Percentiles rank a stretch among this genome's conserved stretches.
phyloP scores from a whole-genome alignment of 1,140 invertebrate species.

The Drosophila serrata region DNA sequence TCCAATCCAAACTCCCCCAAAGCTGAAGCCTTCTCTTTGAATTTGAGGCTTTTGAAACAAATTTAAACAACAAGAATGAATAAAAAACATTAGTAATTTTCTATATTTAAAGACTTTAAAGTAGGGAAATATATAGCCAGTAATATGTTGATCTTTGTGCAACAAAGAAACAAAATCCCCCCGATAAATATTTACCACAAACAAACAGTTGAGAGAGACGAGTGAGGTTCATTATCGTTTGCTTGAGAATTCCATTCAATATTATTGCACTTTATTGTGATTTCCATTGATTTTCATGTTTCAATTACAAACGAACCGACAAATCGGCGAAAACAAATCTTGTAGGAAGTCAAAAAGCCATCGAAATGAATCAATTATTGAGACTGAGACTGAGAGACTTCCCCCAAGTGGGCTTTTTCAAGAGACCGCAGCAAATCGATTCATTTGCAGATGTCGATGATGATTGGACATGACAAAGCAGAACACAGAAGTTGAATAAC shows the following conservation, averaged over 20 bases:
- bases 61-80: neutral
- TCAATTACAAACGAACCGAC: conserved; percentile 18
- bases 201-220: neutral
- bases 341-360: conserved; percentile 29
- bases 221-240: conserved; percentile 12
- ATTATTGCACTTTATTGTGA: conserved; percentile 24
- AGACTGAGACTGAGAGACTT: neutral
- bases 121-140: neutral
- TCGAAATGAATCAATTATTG: conserved; percentile 37
- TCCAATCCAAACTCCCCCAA: neutral
- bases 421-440: conserved; percentile 30
- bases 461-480: conserved; percentile 51
- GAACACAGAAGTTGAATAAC: conserved; percentile 71
- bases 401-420: conserved; percentile 5
- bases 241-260: conserved; percentile 10
- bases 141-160: conserved; percentile 6
- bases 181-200: neutral
- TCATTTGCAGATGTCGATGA: conserved; percentile 31
- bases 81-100: neutral
- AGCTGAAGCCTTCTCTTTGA: too few relatives aligned
- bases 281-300: conserved; percentile 16
- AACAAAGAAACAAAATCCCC: neutral
- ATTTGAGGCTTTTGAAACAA: neutral
- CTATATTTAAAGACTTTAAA: neutral
- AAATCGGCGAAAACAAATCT: too few relatives aligned